phyloP scores from a whole-genome alignment of 2,888 invertebrate genomes.

The Ligdia adustata region DNA sequence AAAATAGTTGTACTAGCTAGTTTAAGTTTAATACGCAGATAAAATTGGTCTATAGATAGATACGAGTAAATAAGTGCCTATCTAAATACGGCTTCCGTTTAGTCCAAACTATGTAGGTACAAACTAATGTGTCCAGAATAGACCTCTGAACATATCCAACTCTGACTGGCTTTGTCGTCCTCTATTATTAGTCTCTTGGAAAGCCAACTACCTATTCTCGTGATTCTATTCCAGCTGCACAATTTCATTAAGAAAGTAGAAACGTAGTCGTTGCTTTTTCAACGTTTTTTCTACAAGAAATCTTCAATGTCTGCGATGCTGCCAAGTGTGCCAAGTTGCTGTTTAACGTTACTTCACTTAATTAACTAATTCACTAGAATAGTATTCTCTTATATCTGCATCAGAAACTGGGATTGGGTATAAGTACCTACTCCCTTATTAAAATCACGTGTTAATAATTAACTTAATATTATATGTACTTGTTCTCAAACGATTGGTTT shows the following conservation, averaged over 20 bases:
- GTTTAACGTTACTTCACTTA: slow-evolving; percentile 9
- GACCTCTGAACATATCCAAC: no score
- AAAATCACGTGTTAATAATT: not conserved
- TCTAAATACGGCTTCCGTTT: no score
- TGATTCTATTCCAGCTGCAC: not conserved
- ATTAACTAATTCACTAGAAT: slow-evolving; percentile 13
- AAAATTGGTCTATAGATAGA: no score
- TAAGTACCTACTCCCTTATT: not conserved
- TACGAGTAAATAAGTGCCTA: no score
- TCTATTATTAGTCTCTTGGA: no score
- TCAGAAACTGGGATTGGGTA: no score
- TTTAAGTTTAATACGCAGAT: no score
- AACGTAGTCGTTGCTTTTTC: not conserved
- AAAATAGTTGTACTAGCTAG: no score
- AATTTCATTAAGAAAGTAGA: slow-evolving; percentile 10
- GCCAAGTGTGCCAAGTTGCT: slow-evolving; percentile 1
- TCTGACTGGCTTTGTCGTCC: no score
- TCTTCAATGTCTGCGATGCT: slow-evolving; percentile 1
- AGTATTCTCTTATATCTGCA: slow-evolving; percentile 8
- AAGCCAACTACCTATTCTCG: not conserved
- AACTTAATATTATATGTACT: not conserved
- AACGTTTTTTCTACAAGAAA: slow-evolving; percentile 2
- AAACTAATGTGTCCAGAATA: no score
- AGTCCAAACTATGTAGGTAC: no score
- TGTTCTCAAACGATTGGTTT: no score